Evolutionary conservation across 37 sponge, comb jelly and placozoan genomes (phyloP), one percentile per base, ranked within the genome.

Genomic region (Theonella swinhoei): DNA sequence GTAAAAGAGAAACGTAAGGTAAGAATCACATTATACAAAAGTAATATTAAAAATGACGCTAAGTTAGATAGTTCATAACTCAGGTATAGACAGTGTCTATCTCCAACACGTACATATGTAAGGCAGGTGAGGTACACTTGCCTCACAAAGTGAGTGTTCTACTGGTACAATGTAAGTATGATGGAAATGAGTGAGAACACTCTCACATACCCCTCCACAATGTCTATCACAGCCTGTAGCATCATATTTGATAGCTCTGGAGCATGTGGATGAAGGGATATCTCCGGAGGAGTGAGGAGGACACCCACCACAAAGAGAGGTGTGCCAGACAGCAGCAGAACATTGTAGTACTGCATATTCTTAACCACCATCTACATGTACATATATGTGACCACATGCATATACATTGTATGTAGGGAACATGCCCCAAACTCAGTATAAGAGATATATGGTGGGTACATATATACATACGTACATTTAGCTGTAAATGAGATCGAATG

Each of bases 251-350:
- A 89, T 47, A 98, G 90, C 71, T 99, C 99, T 72, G 88, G 92
- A 70, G 75, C 89, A 40, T 92, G 99, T 22, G 99, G 99, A 31
- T 89, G 88, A 11, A 95, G 87, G 40, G 92, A 84, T 26, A 99
- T 93, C 72, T 99, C 99, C 31, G 99, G 95, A 26, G 89, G 83
- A 30, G 95, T 91, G 22, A 99, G 95, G 33, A 96, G 82, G n/a
- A 93, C 86, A 65, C 94, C 97, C 32, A 99, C 91, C 5, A 86
- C 79, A 86, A 99, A 99, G 47, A 99, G 77, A 11, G 95, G 87
- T 63, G 60, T 72, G 9, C 90, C 91, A 30, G 86, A 80, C 41
- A 43, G 70, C 66, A 97, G 82, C 43, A 88, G 83, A 32, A 54
- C 40, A 36, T 88, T 70, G 39, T 90, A 86, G 47, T 83, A 81